Conservation (phyloP, 2,797 vertebrate genomes). For the Rachycentron canadum region DNA sequence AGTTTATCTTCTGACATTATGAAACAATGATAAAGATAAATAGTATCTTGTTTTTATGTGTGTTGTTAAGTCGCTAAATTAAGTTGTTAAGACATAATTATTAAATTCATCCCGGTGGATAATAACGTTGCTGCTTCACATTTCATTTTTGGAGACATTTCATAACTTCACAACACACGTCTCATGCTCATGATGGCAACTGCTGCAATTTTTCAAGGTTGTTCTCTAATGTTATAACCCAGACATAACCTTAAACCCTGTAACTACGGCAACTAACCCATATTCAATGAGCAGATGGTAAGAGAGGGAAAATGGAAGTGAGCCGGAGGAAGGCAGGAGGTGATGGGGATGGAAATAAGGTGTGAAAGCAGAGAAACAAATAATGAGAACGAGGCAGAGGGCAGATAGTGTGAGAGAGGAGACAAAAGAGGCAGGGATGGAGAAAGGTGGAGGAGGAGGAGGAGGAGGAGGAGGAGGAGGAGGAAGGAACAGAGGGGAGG, state of each 20-base stretch:
- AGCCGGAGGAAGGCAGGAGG: slow-evolving; percentile 23
- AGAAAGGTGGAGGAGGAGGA: neutral
- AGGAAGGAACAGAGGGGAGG: neutral
- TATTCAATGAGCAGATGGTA: slow-evolving; percentile 41
- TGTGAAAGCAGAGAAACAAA: slow-evolving; percentile 16
- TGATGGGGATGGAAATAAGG: slow-evolving; percentile 40
- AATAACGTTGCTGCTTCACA: neutral
- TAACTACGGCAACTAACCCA: slow-evolving; percentile 48
- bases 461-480: too few species aligned
- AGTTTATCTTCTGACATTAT: neutral
- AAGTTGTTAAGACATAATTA: neutral
- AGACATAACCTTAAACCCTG: slow-evolving; percentile 46
- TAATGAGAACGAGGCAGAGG: slow-evolving; percentile 21
- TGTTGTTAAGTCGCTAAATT: too few species aligned
- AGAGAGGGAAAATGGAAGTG: slow-evolving; percentile 8
- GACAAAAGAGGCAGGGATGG: neutral
- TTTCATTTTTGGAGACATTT: neutral
- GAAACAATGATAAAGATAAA: neutral
- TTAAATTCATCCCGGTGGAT: neutral
- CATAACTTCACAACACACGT: slow-evolving; percentile 1
- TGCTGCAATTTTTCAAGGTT: slow-evolving; percentile 6
- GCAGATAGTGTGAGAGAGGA: slow-evolving; percentile 36
- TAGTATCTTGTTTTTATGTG: neutral
- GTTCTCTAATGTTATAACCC: neutral
- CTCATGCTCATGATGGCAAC: neutral